Conservation (phyloP, 2,888 invertebrate species). For the Nezara viridula region DNA sequence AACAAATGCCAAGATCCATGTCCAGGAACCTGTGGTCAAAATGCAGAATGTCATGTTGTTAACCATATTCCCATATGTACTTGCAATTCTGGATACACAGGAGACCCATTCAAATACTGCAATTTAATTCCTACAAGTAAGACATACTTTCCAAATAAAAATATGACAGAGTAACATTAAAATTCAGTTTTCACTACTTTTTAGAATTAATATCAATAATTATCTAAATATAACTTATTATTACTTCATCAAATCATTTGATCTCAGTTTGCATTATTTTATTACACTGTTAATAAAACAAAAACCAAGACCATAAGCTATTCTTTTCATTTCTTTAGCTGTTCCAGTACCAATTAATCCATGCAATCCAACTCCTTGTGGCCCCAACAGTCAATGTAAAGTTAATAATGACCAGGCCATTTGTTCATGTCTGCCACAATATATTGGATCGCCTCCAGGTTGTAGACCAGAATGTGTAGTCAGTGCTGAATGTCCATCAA, state of each 20-base stretch:
- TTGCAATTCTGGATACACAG: constrained; percentile 75
- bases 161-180: background rate
- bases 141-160: constrained; percentile 66
- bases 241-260: background rate
- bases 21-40: constrained; percentile 78
- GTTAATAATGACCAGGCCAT: constrained; percentile 79
- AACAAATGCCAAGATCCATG: constrained; percentile 80
- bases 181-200: background rate
- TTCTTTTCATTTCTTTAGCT: constrained; percentile 60
- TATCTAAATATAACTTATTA: background rate
- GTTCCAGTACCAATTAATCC: constrained; percentile 70
- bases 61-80: constrained; percentile 79
- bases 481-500: constrained; percentile 79
- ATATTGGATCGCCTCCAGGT: constrained; percentile 77
- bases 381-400: constrained; percentile 85
- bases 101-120: constrained; percentile 78
- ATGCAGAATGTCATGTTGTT: constrained; percentile 77
- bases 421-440: constrained; percentile 79
- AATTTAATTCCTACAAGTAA: constrained; percentile 72
- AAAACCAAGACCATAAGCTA: background rate
- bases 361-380: constrained; percentile 85
- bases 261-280: background rate
- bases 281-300: background rate
- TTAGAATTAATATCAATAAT: background rate
- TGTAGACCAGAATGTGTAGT: constrained; percentile 82